Evolutionary conservation across 2,113 vertebrate species (phyloP).

Genomic region (Callospermophilus lateralis): DNA sequence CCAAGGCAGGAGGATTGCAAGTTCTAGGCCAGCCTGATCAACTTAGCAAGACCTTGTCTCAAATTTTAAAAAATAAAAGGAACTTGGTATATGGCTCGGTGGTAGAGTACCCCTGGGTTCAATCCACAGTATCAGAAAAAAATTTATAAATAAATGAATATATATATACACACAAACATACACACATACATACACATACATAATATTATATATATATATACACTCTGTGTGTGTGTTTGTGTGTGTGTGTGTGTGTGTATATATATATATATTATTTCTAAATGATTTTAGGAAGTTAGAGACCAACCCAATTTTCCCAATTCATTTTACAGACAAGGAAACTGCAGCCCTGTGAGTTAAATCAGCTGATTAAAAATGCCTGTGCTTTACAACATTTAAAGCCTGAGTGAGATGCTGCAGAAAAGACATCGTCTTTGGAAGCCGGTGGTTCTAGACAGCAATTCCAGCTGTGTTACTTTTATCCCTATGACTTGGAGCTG

Average conservation of each 20-base stretch:
- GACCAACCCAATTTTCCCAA: neutral
- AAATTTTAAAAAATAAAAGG: neutral
- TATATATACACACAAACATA: too few relatives aligned
- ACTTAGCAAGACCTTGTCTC: neutral
- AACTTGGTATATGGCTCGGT: neutral
- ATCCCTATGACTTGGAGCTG: neutral
- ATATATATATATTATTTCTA: neutral
- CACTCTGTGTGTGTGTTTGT: too few relatives aligned
- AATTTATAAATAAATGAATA: too few relatives aligned
- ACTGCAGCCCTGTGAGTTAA: neutral
- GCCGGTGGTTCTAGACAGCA: neutral
- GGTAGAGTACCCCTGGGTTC: neutral
- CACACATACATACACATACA: too few relatives aligned
- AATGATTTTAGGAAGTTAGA: constrained; percentile 15
- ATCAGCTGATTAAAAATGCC: neutral
- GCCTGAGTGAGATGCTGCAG: neutral
- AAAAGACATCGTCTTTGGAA: neutral
- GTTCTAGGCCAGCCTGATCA: neutral
- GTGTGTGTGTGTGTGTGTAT: too few relatives aligned
- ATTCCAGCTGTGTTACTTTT: neutral
- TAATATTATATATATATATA: too few relatives aligned
- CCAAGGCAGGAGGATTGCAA: neutral
- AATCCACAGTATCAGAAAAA: neutral
- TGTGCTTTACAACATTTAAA: neutral
- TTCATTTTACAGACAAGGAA: constrained; percentile 15